Percentiles rank a stretch among this genome's conserved stretches.
phyloP scores from a whole-genome alignment of 2,113 vertebrate species.

The Scomber colias region DNA sequence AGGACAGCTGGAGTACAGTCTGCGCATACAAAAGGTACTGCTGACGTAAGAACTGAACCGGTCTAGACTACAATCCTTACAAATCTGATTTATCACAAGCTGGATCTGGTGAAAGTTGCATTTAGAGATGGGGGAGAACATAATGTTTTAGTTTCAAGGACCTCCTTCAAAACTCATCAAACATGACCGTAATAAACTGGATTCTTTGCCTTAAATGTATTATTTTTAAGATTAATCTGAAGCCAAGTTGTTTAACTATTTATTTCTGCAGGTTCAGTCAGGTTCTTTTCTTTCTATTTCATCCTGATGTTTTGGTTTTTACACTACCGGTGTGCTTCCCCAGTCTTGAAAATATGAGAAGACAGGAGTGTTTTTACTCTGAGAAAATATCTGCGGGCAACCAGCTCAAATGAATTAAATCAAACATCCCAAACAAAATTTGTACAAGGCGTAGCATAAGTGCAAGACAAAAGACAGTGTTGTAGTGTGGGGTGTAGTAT shows the following conservation, averaged over 20 bases:
- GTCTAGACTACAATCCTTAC: too few species aligned
- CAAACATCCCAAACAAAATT: too few species aligned
- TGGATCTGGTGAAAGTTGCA: not conserved
- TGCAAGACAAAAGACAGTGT: too few species aligned
- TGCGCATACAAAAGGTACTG: slow-evolving; percentile 94
- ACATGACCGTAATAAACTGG: slow-evolving; percentile 5
- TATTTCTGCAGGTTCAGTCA: slow-evolving; percentile 32
- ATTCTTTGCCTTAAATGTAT: slow-evolving; percentile 19
- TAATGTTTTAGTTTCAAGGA: not conserved
- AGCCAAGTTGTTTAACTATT: slow-evolving; percentile 15
- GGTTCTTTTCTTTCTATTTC: not conserved
- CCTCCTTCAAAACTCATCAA: slow-evolving; percentile 1
- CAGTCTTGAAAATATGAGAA: not conserved
- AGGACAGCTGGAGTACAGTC: slow-evolving; percentile 97
- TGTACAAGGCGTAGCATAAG: too few species aligned
- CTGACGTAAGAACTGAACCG: not conserved
- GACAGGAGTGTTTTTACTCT: not conserved
- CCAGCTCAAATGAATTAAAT: too few species aligned
- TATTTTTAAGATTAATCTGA: slow-evolving; percentile 1
- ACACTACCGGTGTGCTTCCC: not conserved
- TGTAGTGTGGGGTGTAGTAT: too few species aligned
- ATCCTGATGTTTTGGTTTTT: slow-evolving; percentile 23
- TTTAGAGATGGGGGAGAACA: not conserved
- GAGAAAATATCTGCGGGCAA: too few species aligned
- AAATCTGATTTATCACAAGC: not conserved